Evolutionary conservation across 2,888 invertebrate genomes (phyloP).

Genomic region (Lysandra coridon): DNA sequence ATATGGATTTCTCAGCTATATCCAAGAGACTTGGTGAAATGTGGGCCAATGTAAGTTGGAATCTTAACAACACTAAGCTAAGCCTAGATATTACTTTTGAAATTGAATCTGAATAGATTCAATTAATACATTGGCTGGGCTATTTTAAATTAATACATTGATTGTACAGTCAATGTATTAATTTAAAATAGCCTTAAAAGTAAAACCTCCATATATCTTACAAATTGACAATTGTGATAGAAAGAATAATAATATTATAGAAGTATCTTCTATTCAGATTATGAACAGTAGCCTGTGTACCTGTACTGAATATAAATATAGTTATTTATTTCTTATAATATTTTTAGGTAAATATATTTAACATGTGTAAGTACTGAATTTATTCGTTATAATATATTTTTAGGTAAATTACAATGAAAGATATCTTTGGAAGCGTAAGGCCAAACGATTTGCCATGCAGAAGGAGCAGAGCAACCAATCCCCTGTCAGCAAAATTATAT

Average conservation of each 20-base stretch:
- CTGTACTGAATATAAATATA: too few species aligned
- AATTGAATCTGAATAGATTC: too few species aligned
- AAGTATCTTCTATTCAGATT: too few species aligned
- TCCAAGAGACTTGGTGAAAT: constrained; percentile 92
- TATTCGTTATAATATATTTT: constrained; percentile 22
- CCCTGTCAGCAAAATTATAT: constrained; percentile 62
- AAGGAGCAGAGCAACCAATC: constrained; percentile 61
- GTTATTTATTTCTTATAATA: background rate
- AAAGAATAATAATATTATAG: too few species aligned
- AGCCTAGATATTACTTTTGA: too few species aligned
- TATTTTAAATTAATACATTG: too few species aligned
- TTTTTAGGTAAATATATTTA: constrained; percentile 61
- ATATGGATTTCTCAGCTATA: constrained; percentile 91
- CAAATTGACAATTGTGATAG: too few species aligned
- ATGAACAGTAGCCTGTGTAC: too few species aligned
- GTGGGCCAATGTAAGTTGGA: constrained; percentile 87
- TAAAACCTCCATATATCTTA: too few species aligned
- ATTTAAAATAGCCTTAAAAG: too few species aligned
- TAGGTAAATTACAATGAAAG: constrained; percentile 82
- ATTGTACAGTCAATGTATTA: too few species aligned
- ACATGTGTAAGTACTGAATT: background rate
- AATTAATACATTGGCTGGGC: too few species aligned
- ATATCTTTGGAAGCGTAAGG: constrained; percentile 89
- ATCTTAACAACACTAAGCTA: background rate
- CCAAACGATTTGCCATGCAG: constrained; percentile 83